These are phyloP conservation scores for Mormyrus proboscirostris DNA, from an alignment of 2,797 vertebrate genomes.

Conservation along the genomic window DNA sequence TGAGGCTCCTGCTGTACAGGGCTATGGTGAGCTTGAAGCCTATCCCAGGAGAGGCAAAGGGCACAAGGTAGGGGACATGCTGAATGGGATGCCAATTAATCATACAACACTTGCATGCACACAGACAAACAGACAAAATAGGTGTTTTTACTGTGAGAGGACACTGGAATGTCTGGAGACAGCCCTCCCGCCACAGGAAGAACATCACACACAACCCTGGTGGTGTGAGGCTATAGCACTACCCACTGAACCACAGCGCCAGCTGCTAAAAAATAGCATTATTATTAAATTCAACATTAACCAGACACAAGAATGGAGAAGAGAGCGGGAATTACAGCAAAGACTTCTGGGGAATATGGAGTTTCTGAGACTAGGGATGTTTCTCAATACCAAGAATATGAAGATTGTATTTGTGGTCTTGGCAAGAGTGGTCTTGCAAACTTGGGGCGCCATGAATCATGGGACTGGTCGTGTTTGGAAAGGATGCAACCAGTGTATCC, in stretches of 20 bases:
- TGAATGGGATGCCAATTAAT: not conserved
- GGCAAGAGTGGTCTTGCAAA: not conserved
- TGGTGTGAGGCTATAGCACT: not conserved
- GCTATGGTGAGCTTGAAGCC: not conserved
- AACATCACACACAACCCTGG: not conserved
- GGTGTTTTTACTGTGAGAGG: not conserved
- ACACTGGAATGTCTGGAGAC: not conserved
- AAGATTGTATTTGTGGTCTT: not conserved
- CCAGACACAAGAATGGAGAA: not conserved
- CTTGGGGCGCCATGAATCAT: not conserved
- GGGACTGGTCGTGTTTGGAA: not conserved
- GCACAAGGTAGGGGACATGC: not conserved
- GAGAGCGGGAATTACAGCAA: not conserved
- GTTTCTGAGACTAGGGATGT: not conserved
- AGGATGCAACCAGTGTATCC: not conserved
- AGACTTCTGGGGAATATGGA: not conserved
- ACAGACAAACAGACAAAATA: not conserved
- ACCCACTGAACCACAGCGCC: not conserved
- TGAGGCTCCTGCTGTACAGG: not conserved
- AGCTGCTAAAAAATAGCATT: not conserved
- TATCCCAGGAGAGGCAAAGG: not conserved
- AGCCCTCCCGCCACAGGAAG: not conserved
- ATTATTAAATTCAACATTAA: not conserved
- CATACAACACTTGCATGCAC: not conserved
- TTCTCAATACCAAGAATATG: not conserved